A percentile compares a stretch with the other conserved stretches of the same genome.
Conservation (phyloP, 2,797 vertebrate genomes). For the Micropoecilia bifurca region DNA sequence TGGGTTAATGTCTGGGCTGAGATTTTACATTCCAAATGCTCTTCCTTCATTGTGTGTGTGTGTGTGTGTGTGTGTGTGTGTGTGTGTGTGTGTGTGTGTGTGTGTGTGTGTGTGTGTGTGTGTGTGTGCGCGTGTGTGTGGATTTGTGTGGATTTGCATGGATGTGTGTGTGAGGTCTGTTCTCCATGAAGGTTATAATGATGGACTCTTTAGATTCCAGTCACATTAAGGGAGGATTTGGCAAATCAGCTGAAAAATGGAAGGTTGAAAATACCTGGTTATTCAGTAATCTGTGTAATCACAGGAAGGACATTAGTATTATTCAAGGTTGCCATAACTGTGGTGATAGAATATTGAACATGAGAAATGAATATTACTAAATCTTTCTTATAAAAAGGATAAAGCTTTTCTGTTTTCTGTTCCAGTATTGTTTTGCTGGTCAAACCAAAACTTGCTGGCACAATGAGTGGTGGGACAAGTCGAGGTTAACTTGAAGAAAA, state of each 20-base stretch:
- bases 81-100: background rate
- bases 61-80: too few species aligned
- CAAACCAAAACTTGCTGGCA: background rate
- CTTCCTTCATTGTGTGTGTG: background rate
- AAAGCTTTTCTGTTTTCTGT: background rate
- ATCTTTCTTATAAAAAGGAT: background rate
- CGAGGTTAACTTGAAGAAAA: background rate
- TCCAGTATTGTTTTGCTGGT: background rate
- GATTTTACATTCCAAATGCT: background rate
- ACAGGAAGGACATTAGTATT: background rate
- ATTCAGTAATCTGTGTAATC: constrained; percentile 1
- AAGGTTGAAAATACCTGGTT: background rate
- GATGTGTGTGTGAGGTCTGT: background rate
- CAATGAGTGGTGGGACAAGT: background rate
- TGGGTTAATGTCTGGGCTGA: background rate
- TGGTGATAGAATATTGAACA: background rate
- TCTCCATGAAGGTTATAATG: background rate
- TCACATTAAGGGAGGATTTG: constrained; percentile 1
- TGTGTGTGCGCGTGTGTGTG: too few species aligned
- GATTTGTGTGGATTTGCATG: too few species aligned
- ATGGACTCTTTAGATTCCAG: background rate
- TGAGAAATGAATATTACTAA: background rate
- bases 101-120: too few species aligned
- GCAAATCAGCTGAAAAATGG: background rate
- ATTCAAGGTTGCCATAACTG: background rate